Percentiles rank a stretch among this genome's conserved stretches.
phyloP scores from a whole-genome alignment of 1,140 invertebrate species.

The Pogonomyrmex barbatus region DNA sequence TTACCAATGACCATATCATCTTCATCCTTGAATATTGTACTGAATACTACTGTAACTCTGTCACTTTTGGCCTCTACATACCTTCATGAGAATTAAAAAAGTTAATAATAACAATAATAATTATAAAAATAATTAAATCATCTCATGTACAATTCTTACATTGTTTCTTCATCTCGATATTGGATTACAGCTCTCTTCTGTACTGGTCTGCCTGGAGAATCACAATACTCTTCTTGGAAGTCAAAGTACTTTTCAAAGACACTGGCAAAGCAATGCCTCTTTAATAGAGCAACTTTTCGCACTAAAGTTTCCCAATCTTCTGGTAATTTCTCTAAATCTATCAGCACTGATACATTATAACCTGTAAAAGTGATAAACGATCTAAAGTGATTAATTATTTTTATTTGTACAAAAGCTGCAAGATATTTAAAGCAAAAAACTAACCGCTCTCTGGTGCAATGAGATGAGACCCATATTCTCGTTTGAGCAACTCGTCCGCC shows the following conservation, averaged over 20 bases:
- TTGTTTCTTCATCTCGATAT: constrained; percentile 99
- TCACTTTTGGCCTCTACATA: constrained; percentile 99
- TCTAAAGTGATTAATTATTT: constrained; percentile 14
- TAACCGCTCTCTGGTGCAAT: constrained; percentile 94
- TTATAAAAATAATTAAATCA: not conserved
- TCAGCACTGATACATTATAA: constrained; percentile 97
- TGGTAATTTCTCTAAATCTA: constrained; percentile 97
- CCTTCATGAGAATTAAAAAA: constrained; percentile 86
- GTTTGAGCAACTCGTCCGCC: constrained; percentile 97
- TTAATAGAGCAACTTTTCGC: constrained; percentile 97
- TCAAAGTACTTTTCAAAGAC: constrained; percentile 99
- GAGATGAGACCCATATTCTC: constrained; percentile 95
- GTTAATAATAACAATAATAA: constrained; percentile 10
- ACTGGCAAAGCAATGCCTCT: constrained; percentile 99
- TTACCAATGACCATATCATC: constrained; percentile 99
- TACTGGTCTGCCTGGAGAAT: constrained; percentile 96
- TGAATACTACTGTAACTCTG: constrained; percentile 99
- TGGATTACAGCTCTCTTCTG: constrained; percentile 98
- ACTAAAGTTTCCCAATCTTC: constrained; percentile 95
- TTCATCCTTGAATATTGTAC: constrained; percentile 99
- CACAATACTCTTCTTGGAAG: constrained; percentile 98
- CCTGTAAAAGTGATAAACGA: constrained; percentile 85
- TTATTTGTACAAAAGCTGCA: not conserved
- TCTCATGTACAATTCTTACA: constrained; percentile 90
- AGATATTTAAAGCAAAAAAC: constrained; percentile 61